phyloP scores from a whole-genome alignment of 2,113 vertebrate genomes.

The Nanorana parkeri region DNA sequence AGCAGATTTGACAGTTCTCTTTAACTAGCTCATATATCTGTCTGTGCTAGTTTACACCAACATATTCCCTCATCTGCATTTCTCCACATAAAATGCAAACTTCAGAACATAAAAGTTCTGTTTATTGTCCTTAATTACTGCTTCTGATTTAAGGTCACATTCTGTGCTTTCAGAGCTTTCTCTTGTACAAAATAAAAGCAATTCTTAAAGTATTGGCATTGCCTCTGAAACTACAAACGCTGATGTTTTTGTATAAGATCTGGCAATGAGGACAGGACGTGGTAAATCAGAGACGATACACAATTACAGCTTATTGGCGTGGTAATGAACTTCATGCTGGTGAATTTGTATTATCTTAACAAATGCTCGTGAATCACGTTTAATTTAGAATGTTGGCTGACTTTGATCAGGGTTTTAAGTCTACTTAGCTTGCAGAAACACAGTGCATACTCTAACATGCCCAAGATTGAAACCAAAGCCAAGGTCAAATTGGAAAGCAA shows the following conservation, averaged over 20 bases:
- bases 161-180: slow-evolving; percentile 1
- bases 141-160: not conserved
- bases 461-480: slow-evolving; percentile 17
- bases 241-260: slow-evolving; percentile 34
- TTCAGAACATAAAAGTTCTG: slow-evolving; percentile 2
- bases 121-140: not conserved
- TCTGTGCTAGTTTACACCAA: not conserved
- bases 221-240: not conserved
- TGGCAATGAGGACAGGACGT: slow-evolving; percentile 18
- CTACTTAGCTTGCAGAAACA: slow-evolving; percentile 13
- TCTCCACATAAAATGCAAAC: slow-evolving; percentile 18
- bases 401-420: slow-evolving; percentile 47
- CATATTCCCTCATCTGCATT: slow-evolving; percentile 19
- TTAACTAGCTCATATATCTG: slow-evolving; percentile 18
- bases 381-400: slow-evolving; percentile 30
- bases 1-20: slow-evolving; percentile 24
- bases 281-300: slow-evolving; percentile 39
- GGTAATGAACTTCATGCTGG: slow-evolving; percentile 47
- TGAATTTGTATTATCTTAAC: slow-evolving; percentile 45
- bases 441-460: slow-evolving; percentile 18
- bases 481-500: slow-evolving; percentile 37
- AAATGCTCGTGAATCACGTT: slow-evolving; percentile 41
- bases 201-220: slow-evolving; percentile 7
- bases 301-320: slow-evolving; percentile 34
- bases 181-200: not conserved